phyloP scores from a whole-genome alignment of 2,888 invertebrate species.

The Drosophila prostipennis region DNA sequence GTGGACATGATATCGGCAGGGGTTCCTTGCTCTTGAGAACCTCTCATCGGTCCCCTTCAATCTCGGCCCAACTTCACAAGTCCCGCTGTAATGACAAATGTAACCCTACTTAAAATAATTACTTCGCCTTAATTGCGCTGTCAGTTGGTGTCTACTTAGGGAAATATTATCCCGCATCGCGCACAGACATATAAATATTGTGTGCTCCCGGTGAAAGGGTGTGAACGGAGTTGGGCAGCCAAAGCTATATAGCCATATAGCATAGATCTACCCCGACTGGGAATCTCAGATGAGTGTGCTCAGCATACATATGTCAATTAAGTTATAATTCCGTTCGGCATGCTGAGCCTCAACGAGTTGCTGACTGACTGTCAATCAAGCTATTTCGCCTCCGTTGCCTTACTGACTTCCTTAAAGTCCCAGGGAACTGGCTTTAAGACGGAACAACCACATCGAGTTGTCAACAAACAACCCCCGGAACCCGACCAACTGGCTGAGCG shows the following conservation, averaged over 20 bases:
- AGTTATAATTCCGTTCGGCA: conserved; percentile 75
- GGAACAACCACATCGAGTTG: conserved; percentile 64
- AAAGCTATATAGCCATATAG: not conserved
- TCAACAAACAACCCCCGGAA: conserved; percentile 67
- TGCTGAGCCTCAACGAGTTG: conserved; percentile 58
- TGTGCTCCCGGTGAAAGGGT: conserved; percentile 32
- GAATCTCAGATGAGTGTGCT: conserved; percentile 47
- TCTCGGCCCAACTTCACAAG: conserved; percentile 15
- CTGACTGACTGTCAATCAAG: conserved; percentile 73
- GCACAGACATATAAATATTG: conserved; percentile 62
- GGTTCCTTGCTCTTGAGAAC: conserved; percentile 34
- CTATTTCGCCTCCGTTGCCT: conserved; percentile 62
- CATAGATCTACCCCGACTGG: conserved; percentile 46
- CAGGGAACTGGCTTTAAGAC: conserved; percentile 73
- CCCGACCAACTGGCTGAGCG: conserved; percentile 5
- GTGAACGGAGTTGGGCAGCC: conserved; percentile 12
- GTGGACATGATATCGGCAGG: conserved; percentile 16
- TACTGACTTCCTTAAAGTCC: conserved; percentile 69
- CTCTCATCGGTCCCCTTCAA: conserved; percentile 20
- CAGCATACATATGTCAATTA: conserved; percentile 78
- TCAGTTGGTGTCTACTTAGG: conserved; percentile 79
- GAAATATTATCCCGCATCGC: conserved; percentile 73
- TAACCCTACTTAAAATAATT: conserved; percentile 79
- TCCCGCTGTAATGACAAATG: conserved; percentile 66
- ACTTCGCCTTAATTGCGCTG: conserved; percentile 80